Evolutionary conservation across 2,888 invertebrate species (phyloP).

Genomic region (Pachliopta kotzebuea): DNA sequence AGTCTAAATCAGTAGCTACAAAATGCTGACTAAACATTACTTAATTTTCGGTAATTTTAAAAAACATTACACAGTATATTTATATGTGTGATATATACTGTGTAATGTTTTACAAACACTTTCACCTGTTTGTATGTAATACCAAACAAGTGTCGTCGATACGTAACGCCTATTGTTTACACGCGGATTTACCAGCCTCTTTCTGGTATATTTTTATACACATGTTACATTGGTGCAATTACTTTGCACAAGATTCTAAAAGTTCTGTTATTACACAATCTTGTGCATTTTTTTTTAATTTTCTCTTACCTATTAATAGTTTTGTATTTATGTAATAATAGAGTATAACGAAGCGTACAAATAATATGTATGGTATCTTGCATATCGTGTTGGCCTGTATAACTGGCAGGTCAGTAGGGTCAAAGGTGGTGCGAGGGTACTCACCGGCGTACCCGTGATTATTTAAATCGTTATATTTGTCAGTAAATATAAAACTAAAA

Average conservation of each 20-base stretch:
- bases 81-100: no score
- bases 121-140: constrained; percentile 14
- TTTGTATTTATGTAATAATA: not conserved
- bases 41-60: not conserved
- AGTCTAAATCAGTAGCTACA: no score
- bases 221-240: not conserved
- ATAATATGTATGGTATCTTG: not conserved
- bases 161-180: constrained; percentile 24
- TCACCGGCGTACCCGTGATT: no score
- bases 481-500: no score
- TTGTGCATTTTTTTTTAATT: no score
- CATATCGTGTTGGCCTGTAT: not conserved
- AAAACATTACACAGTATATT: no score
- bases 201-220: constrained; percentile 9
- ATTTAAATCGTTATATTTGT: no score
- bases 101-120: constrained; percentile 14
- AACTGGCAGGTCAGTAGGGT: no score
- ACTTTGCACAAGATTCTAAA: not conserved
- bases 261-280: not conserved
- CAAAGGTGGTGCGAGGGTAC: no score
- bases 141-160: constrained; percentile 16
- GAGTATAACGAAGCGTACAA: no score
- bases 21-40: not conserved
- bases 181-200: constrained; percentile 9
- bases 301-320: not conserved